Evolutionary conservation across 1,140 invertebrate genomes (phyloP), one percentile per base, ranked within the genome.

Genomic region (Pseudomyrmex dendroicus): DNA sequence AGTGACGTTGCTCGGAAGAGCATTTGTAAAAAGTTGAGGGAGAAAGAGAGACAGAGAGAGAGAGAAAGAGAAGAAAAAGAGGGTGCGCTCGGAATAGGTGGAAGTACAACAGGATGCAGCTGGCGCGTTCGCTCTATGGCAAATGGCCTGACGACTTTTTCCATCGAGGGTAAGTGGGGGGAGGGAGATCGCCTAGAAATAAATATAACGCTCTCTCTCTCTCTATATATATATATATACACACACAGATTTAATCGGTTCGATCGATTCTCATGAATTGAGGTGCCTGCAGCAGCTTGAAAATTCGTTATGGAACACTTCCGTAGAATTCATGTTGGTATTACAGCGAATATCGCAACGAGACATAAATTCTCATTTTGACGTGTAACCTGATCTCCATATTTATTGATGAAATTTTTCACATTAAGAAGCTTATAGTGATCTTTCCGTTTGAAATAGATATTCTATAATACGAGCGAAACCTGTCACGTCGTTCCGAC

Each of bases 201-300:
- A 89, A 90, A 90, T 90, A 89, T 87, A 87, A 89, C 88, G 83
- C 73, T 86, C 74, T 84, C 88, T 85, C 88, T 85, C 35, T 35
- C 5, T 35, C 0, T 35, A 35, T 35, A 7, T 35, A 35, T 35
- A 35, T 7, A 35, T 4, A 35, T 7, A 35, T 0, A 35, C 35
- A 35, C 5, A 35, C 35, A 35, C 35, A 35, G 85, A 89, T 89
- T 89, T 85, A 89, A 77, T 67, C 35, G 56, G 76, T 56, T 62
- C 85, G 62, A 87, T 86, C 85, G 85, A 74, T 86, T 86, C 77
- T 83, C 73, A 12, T 54, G 57, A 84, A 73, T 63, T 25, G 50
- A 13, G 25, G 54, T 12, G 46, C 63, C 35, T 20, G 54, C 48
- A 12, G 17, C 35, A 15, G 57, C 48, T 63, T 63, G 74, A 54